Evolutionary conservation across 2,888 invertebrate genomes (phyloP), one percentile per base, ranked within the genome.

Genomic region (Epirrhoe tristata): DNA sequence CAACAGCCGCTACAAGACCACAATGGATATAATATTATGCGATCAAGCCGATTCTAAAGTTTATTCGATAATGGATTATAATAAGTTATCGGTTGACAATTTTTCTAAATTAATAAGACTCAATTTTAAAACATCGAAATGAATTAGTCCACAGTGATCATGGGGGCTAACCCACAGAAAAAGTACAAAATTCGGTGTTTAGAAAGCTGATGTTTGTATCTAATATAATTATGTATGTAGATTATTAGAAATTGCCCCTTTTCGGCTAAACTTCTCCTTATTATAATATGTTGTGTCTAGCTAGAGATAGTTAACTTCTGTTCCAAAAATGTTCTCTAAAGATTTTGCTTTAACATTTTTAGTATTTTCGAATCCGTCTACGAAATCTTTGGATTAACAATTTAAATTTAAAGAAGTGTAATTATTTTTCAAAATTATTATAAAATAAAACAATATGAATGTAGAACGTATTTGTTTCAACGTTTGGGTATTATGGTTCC

Each of bases 401-500:
- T 87, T 79, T 86, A 85, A 88, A 88, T 84, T 84, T 81, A 85
- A 88, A 82, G 82, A 84, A 85, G 86, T 87, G 82, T 88, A 87
- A 83, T 92, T 91, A 91, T 91, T 92, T 93, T 92, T 92, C 91
- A 92, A 93, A 93, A 91, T 91, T 87, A 86, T 83, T 89, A 91
- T 87, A 87, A 85, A 85, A 83, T 83, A 82, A 82, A 83, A 78
- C 84, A 88, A 80, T 81, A 89, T 89, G 86, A 87, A 89, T 87
- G 83, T 90, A 90, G 86, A 85, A 88, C 83, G 83, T 88, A 81
- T 91, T 93, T 79, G 88, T 91, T 92, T 93, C 87, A 91, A 90
- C 89, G 89, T 93, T 93, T 91, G 92, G 93, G 93, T 93, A 93
- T 93, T 93, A 93, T 91, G 93, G 93, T 93, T 93, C 93, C 93